Conservation (phyloP, 2,888 invertebrate genomes). For the Pseudococcus viburni region DNA sequence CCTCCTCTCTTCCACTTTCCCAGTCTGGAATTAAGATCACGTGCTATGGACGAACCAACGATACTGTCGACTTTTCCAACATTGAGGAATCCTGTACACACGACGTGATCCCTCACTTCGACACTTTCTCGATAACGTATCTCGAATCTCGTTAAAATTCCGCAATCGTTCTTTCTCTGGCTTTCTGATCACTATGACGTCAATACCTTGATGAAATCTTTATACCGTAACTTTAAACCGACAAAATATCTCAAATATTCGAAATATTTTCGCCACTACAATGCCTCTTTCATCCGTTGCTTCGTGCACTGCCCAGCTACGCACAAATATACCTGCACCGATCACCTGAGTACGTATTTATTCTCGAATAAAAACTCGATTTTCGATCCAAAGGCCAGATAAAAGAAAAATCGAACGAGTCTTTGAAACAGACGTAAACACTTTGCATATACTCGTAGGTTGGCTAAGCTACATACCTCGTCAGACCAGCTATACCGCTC, state of each 20-base stretch:
- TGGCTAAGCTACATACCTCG: neutral
- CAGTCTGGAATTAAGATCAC: too few relatives aligned
- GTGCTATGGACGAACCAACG: too few relatives aligned
- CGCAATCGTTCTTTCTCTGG: neutral
- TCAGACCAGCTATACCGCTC: constrained; percentile 24
- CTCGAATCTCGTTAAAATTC: neutral
- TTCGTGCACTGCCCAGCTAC: neutral
- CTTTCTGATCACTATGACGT: neutral
- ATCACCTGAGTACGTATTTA: neutral
- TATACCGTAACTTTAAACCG: neutral
- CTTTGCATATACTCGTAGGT: neutral
- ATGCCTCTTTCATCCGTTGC: neutral
- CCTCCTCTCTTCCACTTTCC: too few relatives aligned
- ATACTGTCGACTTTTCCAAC: too few relatives aligned
- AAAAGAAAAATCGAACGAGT: neutral
- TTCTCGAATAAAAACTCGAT: neutral
- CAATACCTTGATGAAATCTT: neutral
- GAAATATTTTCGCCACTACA: neutral
- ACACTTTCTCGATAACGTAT: neutral
- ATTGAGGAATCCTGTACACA: neutral
- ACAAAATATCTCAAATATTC: neutral
- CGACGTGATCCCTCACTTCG: too few relatives aligned
- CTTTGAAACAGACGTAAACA: neutral
- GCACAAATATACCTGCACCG: neutral
- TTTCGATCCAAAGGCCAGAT: neutral